phyloP scores from a whole-genome alignment of 2,113 vertebrate species.

The Mesembrinibis cayennensis region DNA sequence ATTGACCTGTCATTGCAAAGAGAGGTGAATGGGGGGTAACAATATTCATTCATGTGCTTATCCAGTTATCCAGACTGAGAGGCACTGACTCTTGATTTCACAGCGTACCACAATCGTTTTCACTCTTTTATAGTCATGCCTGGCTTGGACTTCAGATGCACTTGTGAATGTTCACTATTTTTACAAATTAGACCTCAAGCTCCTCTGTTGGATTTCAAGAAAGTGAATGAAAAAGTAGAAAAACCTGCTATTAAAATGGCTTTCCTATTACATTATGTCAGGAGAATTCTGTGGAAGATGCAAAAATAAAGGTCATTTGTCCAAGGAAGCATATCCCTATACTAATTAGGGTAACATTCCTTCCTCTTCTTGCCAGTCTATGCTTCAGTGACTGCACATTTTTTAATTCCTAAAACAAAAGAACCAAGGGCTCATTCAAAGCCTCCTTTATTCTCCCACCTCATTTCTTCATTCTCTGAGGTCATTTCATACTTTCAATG shows the following conservation, averaged over 20 bases:
- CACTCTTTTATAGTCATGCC: neutral
- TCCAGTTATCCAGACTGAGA: neutral
- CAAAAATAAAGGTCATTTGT: neutral
- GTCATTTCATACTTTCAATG: neutral
- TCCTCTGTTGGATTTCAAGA: neutral
- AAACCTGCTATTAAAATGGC: neutral
- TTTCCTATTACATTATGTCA: neutral
- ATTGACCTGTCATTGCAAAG: constrained; percentile 15
- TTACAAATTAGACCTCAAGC: neutral
- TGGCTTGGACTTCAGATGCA: neutral
- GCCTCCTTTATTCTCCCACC: neutral
- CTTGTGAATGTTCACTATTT: neutral
- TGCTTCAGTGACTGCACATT: neutral
- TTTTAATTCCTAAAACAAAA: neutral
- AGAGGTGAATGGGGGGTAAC: neutral
- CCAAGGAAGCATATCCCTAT: neutral
- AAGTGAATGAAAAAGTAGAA: neutral
- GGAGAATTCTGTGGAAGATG: neutral
- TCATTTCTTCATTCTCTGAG: neutral
- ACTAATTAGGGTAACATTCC: neutral
- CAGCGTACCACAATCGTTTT: neutral
- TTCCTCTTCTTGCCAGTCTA: neutral
- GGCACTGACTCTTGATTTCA: neutral
- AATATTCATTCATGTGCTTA: neutral
- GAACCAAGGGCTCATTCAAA: neutral